Evolutionary conservation across 1,140 invertebrate genomes (phyloP), one percentile per base, ranked within the genome.

Genomic region (Drosophila albomicans): DNA sequence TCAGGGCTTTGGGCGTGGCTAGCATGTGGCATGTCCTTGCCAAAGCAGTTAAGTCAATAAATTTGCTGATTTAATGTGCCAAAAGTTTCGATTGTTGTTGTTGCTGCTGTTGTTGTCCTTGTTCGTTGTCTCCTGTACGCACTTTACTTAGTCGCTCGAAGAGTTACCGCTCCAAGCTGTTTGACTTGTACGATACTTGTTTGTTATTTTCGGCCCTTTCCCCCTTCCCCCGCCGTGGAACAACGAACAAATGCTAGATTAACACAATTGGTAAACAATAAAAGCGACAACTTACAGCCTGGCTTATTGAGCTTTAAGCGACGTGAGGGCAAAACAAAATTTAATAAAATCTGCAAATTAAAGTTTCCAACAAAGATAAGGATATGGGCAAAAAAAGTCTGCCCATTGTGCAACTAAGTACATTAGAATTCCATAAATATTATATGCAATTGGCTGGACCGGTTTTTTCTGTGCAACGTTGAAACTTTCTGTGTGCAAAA

Each of bases 211-310:
- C 38, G 79, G 25, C 13, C 25, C 10, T 15, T 28, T 13, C 3
- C 10, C 16, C 10, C 32, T 16, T 16, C 16, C 13, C 32, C 48
- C 46, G 38, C 20, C 20, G 20, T 25, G 20, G 20, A 25, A 59
- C 73, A 76, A 73, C 73, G 51, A 78, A 81, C 77, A 88, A 89
- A 89, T 89, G 78, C 52, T 75, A 89, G 84, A 91, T 91, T 91
- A 91, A 86, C 82, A 82, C 90, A 91, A 91, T 91, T 91, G 89
- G 81, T 78, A 91, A 91, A 89, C 82, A 91, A 91, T 91, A 91
- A 91, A 89, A 72, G 73, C 54, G 77, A 46, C 77, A 76, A 86
- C 76, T 75, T 75, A 75, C 56, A 46, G 51, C 45, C 59, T 13
- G n/a, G 71, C 73, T 89, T 76, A 81, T 73, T 48, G 64, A 41